Evolutionary conservation across 2,797 vertebrate species (phyloP).

Genomic region (Moxostoma hubbsi): DNA sequence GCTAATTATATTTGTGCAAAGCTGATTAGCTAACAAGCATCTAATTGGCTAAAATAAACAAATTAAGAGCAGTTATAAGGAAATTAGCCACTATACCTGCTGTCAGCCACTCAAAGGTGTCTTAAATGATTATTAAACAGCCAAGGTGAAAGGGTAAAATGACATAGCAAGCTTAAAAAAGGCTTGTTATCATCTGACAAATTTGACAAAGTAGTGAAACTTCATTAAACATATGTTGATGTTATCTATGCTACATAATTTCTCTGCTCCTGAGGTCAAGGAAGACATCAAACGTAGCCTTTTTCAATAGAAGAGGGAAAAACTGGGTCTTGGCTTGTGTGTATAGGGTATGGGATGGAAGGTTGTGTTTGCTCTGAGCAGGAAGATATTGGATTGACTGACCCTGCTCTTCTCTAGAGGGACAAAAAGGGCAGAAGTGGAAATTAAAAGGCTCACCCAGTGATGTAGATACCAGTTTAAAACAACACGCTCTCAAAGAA

Average conservation of each 20-base stretch:
- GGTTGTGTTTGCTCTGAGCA: constrained; percentile 49
- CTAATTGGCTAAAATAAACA: constrained; percentile 37
- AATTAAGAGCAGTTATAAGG: constrained; percentile 32
- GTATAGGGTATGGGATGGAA: constrained; percentile 20
- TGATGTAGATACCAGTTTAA: constrained; percentile 24
- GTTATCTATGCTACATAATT: constrained; percentile 20
- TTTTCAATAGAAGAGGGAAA: constrained; percentile 34
- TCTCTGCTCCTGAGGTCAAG: constrained; percentile 31
- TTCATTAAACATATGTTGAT: constrained; percentile 24
- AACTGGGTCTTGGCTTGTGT: constrained; percentile 12
- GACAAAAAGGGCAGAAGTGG: constrained; percentile 5
- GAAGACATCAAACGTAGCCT: constrained; percentile 31
- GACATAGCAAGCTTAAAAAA: constrained; percentile 20
- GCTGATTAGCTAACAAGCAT: constrained; percentile 40
- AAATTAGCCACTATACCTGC: constrained; percentile 21
- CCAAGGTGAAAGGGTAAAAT: constrained; percentile 11
- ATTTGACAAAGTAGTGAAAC: constrained; percentile 12
- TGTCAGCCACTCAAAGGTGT: constrained; percentile 2
- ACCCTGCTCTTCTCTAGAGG: constrained; percentile 27
- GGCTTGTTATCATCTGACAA: constrained; percentile 14
- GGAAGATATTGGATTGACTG: constrained; percentile 38
- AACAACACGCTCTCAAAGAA: constrained; percentile 10
- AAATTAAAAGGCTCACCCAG: constrained; percentile 39
- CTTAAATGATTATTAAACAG: constrained; percentile 21
- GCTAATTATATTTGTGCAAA: constrained; percentile 63